Base-by-base conservation (phyloP, 2,888 invertebrate genomes). In the Macaria notata region DNA sequence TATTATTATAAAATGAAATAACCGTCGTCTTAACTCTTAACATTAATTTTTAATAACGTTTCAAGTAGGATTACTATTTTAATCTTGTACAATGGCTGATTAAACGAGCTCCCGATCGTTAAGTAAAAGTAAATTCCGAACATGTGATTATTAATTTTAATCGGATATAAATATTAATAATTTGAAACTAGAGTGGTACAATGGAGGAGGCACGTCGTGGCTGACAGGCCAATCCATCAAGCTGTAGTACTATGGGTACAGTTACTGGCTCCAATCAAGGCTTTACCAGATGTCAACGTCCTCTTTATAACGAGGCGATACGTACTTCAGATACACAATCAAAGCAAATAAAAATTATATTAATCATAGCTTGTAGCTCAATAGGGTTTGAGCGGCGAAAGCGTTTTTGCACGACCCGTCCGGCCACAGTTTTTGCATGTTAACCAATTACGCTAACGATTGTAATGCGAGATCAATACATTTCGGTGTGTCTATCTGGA, bases 331-430 rank as follows among this genome's bases (percentile, higher is more conserved):
- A 75, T 73, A 74, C 62, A 78, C 81, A 83, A 84, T 83, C 81
- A 80, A 81, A 81, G 78, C 79, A 80, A 83, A 85, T 84, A 86
- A 83, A 81, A 83, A 80, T 80, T 78, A 78, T 79, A 84, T 83
- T 83, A 84, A 88, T 86, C 83, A 81, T 70, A 69, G 69, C 69
- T 68, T 56, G 59, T 50, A 49, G 70, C 70, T 80, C 78, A 82
- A 78, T 76, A 66, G 70, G 70, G 66, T 70, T 70, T 69, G 70
- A 73, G 72, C 65, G 73, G 78, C 78, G 76, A 78, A 78, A 77
- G 68, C 54, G 70, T 71, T 78, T 79, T 83, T 83, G 56, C 63
- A 57, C 63, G 54, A 68, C 63, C 69, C 52, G 33, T 46, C 56
- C 54, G 47, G 42, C 47, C 47, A 54, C 68, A 68, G 73, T 85